phyloP scores from a whole-genome alignment of 1,140 invertebrate species.

The Nautilus pompilius region DNA sequence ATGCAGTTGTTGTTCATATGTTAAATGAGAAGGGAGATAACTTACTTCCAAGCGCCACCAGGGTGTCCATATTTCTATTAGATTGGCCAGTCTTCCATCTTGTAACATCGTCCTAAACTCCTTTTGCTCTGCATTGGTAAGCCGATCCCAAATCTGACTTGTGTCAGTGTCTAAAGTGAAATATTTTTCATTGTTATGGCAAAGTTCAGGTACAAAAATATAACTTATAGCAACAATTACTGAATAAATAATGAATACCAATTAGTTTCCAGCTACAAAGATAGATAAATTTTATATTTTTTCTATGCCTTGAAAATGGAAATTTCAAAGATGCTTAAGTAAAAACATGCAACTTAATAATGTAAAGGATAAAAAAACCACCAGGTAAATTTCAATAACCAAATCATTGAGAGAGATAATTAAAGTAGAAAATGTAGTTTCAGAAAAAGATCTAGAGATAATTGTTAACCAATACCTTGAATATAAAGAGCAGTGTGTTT shows the following conservation, averaged over 20 bases:
- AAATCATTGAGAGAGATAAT: too few species aligned
- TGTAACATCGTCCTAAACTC: slow-evolving; percentile 39
- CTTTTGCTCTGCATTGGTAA: slow-evolving; percentile 38
- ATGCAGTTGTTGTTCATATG: background rate
- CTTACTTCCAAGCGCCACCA: slow-evolving; percentile 43
- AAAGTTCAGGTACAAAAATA: slow-evolving; percentile 2
- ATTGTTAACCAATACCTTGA: too few species aligned
- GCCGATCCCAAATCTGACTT: slow-evolving; percentile 31
- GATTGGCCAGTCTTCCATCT: slow-evolving; percentile 41
- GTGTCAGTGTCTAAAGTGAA: slow-evolving; percentile 29
- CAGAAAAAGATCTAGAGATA: too few species aligned
- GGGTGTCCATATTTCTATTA: slow-evolving; percentile 48
- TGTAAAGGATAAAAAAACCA: too few species aligned
- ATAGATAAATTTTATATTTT: too few species aligned
- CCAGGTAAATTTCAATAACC: too few species aligned
- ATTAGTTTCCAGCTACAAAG: background rate
- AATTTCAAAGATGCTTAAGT: background rate
- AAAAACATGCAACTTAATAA: background rate
- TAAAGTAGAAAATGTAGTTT: too few species aligned
- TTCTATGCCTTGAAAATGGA: too few species aligned
- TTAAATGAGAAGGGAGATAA: background rate
- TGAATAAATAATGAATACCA: background rate
- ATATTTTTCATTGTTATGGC: too few species aligned
- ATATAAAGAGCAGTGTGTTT: too few species aligned
- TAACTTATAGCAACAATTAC: background rate